Base-by-base conservation (phyloP, 1,140 invertebrate genomes). In the Hylaeus anthracinus region DNA sequence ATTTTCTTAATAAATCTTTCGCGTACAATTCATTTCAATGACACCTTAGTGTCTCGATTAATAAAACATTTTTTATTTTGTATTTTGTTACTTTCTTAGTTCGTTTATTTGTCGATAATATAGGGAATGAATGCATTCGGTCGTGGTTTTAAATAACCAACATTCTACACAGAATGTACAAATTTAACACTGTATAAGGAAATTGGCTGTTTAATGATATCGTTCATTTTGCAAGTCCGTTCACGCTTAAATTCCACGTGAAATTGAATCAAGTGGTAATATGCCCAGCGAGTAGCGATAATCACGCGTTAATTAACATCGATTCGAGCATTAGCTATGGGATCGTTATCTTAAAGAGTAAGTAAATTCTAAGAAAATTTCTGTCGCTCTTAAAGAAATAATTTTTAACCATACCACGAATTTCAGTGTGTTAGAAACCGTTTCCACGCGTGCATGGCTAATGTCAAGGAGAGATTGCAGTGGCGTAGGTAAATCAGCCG, bases 381-480 rank as follows among this genome's bases (percentile, higher is more conserved):
- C 58, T 37, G 26, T 37, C 6, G n/a, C 5, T 5, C 26, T 5
- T 14, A 14, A 14, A 12, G 8, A 48, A 10, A 69, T 9, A 53
- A 45, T 53, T 64, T 41, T 64, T 14, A 56, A 56, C 73, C 39
- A 39, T n/a, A 39, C 48, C 37, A 8, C 26, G 9, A 1, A 1
- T 72, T 65, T 9, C 14, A 48, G 70, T n/a, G 6, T 39, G 6
- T 72, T 78, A 39, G 6, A 53, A 64, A 2, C 14, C 12, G 26
- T 4, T 56, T n/a, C 1, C 37, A 64, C 10, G 15, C 5, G n/a
- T 48, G 51, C 15, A 2, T 4, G 5, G 15, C 1, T 72, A 73
- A 73, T 64, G 77, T 48, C 70, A 79, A 79, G 70, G 70, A 71
- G 15, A 73, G 37, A 48, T 41, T 48, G 39, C 43, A 48, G 10